Base-by-base conservation (phyloP, 2,797 vertebrate species). In the Phalloptychus januarius region DNA sequence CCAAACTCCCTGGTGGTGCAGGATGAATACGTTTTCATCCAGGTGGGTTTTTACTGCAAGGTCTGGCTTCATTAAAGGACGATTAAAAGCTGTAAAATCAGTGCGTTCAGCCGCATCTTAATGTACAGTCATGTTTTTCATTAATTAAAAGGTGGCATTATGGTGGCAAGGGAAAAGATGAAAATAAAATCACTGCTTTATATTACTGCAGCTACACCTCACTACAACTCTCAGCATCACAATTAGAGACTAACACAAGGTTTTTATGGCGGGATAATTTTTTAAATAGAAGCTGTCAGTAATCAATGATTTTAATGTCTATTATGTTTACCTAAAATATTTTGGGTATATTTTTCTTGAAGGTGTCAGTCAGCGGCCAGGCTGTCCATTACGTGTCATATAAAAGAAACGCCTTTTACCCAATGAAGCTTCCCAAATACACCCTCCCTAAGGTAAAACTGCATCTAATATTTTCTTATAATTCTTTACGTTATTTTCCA, bases 21-120 rank as follows among this genome's bases (percentile, higher is more conserved):
- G 93, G 97, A 98, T 89, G 97, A 98, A 91, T 99, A 99, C 74
- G 97, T 98, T 89, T 99, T 99, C 93, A 97, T 98, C 91, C 98
- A 99, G 97, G 98, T 99, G 94, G 92, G 95, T 94, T 95, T 93
- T 94, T 89, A 93, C 87, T 83, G 77, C 89, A 77, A 88, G 79
- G 86, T 90, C 88, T 89, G 91, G 91, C 91, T 93, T 94, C 92
- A 94, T 95, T 94, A 94, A 94, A 94, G 91, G 80, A 88, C 90
- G 90, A 93, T 95, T 93, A 93, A 92, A 93, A 89, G 86, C 91
- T 85, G 84, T 91, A 88, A 90, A 93, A 85, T 72, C 75, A 44
- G 88, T 75, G 77, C 83, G 54, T 91, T 89, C 87, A 72, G 79
- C 90, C 7, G 79, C 77, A 85, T 90, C 87, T 90, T 91, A 91